Evolutionary conservation across 2,113 vertebrate genomes (phyloP).

Genomic region (Synodontis membranacea): DNA sequence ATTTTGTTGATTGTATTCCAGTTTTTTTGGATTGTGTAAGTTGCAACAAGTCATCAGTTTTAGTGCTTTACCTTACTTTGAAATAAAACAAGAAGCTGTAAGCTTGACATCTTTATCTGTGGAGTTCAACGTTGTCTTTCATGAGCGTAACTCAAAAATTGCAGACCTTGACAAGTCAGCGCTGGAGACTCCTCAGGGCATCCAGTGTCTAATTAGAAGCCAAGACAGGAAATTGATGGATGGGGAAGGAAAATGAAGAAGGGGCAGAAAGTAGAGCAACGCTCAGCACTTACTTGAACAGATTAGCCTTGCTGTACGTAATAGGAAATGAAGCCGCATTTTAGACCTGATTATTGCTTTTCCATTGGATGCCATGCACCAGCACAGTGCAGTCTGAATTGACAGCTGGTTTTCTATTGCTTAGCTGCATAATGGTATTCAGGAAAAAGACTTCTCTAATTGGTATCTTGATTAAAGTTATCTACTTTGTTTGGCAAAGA

Average conservation of each 20-base stretch:
- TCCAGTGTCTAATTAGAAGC: constrained; percentile 24
- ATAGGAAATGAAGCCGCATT: not conserved
- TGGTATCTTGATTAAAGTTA: not conserved
- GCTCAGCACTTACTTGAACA: not conserved
- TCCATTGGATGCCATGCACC: not conserved
- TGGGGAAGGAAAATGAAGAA: not conserved
- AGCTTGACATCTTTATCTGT: not conserved
- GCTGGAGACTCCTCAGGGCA: not conserved
- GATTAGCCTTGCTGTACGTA: not conserved
- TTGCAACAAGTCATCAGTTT: not conserved
- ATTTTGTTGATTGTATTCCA: too few species aligned
- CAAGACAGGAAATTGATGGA: constrained; percentile 27
- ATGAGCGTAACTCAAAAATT: not conserved
- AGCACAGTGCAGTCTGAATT: not conserved
- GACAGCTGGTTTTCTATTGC: not conserved
- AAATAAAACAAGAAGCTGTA: not conserved
- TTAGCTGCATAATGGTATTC: not conserved
- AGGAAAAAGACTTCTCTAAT: not conserved
- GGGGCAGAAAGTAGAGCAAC: not conserved
- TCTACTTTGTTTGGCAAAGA: not conserved
- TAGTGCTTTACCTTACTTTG: not conserved
- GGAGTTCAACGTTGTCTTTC: not conserved
- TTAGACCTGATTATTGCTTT: not conserved
- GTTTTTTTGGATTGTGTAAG: not conserved
- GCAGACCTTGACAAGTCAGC: not conserved